Evolutionary conservation across 2,797 vertebrate species (phyloP), one percentile per base, ranked within the genome.

Genomic region (Girardinus metallicus): DNA sequence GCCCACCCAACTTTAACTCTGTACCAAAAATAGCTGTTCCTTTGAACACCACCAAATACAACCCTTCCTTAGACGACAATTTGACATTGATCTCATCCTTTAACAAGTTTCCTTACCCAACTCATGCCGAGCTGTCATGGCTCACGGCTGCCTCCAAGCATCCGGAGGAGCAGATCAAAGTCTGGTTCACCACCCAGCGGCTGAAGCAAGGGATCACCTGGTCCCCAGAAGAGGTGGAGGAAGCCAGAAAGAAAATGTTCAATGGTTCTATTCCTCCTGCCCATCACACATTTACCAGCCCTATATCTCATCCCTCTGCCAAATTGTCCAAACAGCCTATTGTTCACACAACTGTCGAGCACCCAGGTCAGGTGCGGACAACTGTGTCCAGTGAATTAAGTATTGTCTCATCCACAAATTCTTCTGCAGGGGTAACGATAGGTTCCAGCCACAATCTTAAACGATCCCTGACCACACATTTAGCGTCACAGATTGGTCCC

Each of bases 171-270:
- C 98, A 99, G 91, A 99, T 99, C 89, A 96, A 97, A 73, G 97
- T 99, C 83, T 99, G 98, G 98, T 99, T 99, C 81, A 98, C 98
- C 78, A 98, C 98, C 0, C 98, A 99, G 62, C 95, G 98, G 76
- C 91, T 99, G 78, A 99, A 99, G 85, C 98, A 99, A 0, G 98
- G 98, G 70, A 99, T 99, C 95, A 99, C 98, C 78, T 99, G 98
- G 98, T 98, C 98, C 78, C 98, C 98, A 0, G 98, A 99, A 90
- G 98, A 99, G 91, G 98, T 99, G n/a, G 98, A 99, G 74, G 98
- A 99, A 86, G 98, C 98, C 39, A 95, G 98, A 76, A 99, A 99
- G 90, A 99, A 99, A 94, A 99, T 99, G 98, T 99, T 99, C 79
- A 99, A 99, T 0, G 98, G 98, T 75, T 97, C 97, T 68, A 97